Evolutionary conservation across 2,797 vertebrate genomes (phyloP).

Genomic region (Falco naumanni): DNA sequence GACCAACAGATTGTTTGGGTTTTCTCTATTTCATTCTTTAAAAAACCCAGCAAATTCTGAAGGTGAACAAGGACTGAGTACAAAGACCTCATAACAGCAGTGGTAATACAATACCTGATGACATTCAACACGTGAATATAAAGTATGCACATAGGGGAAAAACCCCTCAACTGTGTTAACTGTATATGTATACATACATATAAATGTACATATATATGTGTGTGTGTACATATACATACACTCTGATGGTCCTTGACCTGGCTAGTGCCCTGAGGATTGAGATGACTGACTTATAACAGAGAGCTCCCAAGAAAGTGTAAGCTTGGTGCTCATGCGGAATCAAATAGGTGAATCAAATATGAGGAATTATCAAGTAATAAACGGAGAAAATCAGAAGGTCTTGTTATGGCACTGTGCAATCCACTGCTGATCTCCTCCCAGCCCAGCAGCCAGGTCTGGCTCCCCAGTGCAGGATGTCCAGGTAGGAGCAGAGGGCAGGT

Average conservation of each 20-base stretch:
- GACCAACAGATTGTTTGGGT: background rate
- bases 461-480: background rate
- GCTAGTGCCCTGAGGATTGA: background rate
- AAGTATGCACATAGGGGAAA: background rate
- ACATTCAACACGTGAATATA: background rate
- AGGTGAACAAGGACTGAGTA: background rate
- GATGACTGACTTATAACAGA: background rate
- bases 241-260: background rate
- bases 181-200: fast-evolving
- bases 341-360: background rate
- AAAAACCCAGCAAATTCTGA: background rate
- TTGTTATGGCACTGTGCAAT: fast-evolving
- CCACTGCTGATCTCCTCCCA: background rate
- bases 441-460: background rate
- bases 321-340: background rate
- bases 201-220: background rate
- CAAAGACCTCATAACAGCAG: background rate
- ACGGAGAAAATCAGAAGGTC: background rate
- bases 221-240: background rate
- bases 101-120: too few species aligned
- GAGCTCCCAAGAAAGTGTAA: background rate
- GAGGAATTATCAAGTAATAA: background rate
- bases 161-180: too few species aligned
- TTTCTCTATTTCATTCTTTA: background rate
- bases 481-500: background rate